phyloP scores from a whole-genome alignment of 1,140 invertebrate genomes.

The Aradophagus sp. region DNA sequence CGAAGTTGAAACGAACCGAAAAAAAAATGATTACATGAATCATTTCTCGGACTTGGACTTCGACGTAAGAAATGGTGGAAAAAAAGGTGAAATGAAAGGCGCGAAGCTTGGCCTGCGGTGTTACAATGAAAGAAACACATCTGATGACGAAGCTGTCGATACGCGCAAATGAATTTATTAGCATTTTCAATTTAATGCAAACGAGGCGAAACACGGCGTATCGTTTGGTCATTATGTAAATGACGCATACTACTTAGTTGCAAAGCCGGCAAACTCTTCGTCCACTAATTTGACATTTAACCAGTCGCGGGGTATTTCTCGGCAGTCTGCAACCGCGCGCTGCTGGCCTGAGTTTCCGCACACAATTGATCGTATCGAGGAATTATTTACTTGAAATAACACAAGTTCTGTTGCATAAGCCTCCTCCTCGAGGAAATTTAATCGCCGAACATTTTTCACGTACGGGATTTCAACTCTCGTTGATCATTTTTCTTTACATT shows the following conservation, averaged over 20 bases:
- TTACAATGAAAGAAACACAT: conserved; percentile 27
- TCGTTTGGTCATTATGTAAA: conserved; percentile 45
- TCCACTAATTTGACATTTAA: conserved; percentile 36
- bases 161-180: conserved; percentile 37
- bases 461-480: no score
- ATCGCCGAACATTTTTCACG: no score
- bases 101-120: background rate
- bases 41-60: background rate
- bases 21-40: no score
- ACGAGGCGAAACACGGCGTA: conserved; percentile 27
- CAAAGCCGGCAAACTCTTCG: conserved; percentile 23
- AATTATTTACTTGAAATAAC: no score
- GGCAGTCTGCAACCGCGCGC: conserved; percentile 15
- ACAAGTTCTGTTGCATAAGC: no score
- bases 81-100: conserved; percentile 5
- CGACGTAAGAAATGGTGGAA: background rate
- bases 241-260: conserved; percentile 35
- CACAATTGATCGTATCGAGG: no score
- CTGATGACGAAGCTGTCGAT: conserved; percentile 34
- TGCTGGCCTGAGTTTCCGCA: conserved; percentile 1
- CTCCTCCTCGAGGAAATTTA: no score
- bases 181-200: conserved; percentile 49
- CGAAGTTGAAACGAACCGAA: no score
- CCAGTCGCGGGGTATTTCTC: conserved; percentile 21
- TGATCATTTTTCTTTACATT: no score